Conservation (phyloP, 2,797 vertebrate genomes). For the Lepilemur septentrionalis region DNA sequence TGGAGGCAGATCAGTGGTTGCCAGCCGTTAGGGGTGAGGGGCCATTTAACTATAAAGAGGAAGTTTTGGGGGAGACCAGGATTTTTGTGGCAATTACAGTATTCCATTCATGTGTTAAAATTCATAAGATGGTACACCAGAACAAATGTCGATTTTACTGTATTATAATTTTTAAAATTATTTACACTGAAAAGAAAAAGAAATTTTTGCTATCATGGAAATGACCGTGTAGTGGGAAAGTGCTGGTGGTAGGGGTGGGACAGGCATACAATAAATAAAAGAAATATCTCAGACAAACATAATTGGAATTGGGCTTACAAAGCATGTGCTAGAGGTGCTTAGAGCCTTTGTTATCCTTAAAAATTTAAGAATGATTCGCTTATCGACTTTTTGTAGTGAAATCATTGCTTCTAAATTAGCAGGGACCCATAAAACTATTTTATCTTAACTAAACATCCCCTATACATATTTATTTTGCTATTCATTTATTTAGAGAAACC, state of each 20-base stretch:
- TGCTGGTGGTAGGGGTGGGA: too few relatives aligned
- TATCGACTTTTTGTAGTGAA: background rate
- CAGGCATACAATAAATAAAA: background rate
- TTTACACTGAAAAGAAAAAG: background rate
- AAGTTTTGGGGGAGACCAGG: background rate
- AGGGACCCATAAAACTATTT: background rate
- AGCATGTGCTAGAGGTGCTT: background rate
- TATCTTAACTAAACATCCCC: background rate
- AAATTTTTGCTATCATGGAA: background rate
- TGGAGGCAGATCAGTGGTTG: background rate
- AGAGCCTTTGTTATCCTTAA: background rate
- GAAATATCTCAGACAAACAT: background rate
- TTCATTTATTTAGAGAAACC: background rate
- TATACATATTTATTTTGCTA: background rate
- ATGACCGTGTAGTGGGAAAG: background rate
- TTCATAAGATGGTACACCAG: background rate
- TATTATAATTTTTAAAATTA: background rate
- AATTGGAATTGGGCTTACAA: background rate
- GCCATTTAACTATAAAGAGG: background rate
- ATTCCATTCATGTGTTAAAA: background rate
- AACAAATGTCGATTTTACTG: background rate
- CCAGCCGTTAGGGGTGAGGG: background rate
- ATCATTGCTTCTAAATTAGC: background rate
- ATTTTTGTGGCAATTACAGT: background rate
- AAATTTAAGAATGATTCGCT: background rate